Evolutionary conservation across 2,888 invertebrate genomes (phyloP), one percentile per base, ranked within the genome.

Genomic region (Cataglyphis cursor): DNA sequence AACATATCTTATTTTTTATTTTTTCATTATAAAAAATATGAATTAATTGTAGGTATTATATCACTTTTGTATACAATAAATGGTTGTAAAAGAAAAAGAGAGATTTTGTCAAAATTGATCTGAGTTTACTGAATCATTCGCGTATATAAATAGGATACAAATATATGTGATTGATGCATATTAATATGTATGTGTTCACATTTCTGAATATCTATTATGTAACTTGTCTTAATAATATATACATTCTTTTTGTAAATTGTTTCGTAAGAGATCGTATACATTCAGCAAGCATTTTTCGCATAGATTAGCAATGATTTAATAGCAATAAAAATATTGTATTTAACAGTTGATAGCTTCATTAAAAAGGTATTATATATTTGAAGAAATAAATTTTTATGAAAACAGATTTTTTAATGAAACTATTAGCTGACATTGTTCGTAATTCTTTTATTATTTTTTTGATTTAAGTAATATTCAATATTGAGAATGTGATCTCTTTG

Each of bases 141-240:
- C 91, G 89, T 93, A 93, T 93, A 94, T 93, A 94, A 94, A 94
- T 94, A 94, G 92, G 91, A 91, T 94, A 94, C 91, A 93, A 93
- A 93, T 94, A 93, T 92, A 93, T 92, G 92, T 93, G 91, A 93
- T 70, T 70, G 78, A 70, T 78, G 70, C 59, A 59, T 88, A 91
- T 88, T 90, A 90, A 91, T 92, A 88, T 84, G 74, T 87, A 89
- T 85, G 89, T 82, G 88, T 87, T 80, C 87, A 81, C 72, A 81
- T 73, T 72, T 85, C 83, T 86, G 82, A 86, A 83, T 86, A 83
- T 83, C 84, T 87, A 84, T 82, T 88, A 82, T 82, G 31, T 28
- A 85, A 72, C 87, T 82, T 87, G 85, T 76, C 84, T 72, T 86
- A 72, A 87, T 87, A 80, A 88, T 90, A 91, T 92, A 91, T 91